A percentile compares a stretch with the other conserved stretches of the same genome.
These are phyloP conservation scores for Amorpha juglandis DNA, from an alignment of 2,888 invertebrate species.

Conservation along the genomic window DNA sequence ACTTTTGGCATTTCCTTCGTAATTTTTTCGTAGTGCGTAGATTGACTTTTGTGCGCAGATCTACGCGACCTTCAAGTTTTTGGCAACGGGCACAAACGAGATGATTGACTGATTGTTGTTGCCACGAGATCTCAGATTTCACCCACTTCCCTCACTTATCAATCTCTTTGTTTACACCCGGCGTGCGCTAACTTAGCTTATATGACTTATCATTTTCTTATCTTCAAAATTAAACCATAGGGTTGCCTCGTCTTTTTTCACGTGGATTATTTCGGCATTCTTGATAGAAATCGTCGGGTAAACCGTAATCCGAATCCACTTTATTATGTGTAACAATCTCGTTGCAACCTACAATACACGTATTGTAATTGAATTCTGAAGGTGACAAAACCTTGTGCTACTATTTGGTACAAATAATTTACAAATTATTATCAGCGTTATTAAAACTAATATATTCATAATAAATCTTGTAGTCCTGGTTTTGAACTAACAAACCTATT, in stretches of 20 bases:
- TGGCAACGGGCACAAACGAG: constrained; percentile 25
- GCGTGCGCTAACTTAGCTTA: constrained; percentile 3
- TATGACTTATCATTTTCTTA: constrained; percentile 11
- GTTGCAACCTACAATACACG: constrained; percentile 2
- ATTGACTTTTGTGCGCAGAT: constrained; percentile 22
- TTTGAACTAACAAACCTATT: not conserved
- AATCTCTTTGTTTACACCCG: constrained; percentile 35
- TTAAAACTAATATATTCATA: constrained; percentile 7
- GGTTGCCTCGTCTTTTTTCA: not conserved
- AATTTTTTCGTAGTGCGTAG: constrained; percentile 19
- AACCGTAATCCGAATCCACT: not conserved
- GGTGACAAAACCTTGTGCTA: constrained; percentile 1
- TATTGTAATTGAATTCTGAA: constrained; percentile 3
- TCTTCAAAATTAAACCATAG: not conserved
- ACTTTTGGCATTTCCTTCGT: constrained; percentile 8
- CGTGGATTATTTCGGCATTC: not conserved
- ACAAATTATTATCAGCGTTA: not conserved
- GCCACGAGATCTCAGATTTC: constrained; percentile 35
- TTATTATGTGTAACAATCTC: not conserved
- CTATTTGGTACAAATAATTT: constrained; percentile 14
- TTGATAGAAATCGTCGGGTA: no score
- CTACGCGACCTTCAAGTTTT: constrained; percentile 15
- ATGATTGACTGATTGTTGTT: constrained; percentile 31
- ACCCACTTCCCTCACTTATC: constrained; percentile 43
- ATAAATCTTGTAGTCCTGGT: not conserved